Evolutionary conservation across 2,888 invertebrate genomes (phyloP).

Genomic region (Aromia moschata): DNA sequence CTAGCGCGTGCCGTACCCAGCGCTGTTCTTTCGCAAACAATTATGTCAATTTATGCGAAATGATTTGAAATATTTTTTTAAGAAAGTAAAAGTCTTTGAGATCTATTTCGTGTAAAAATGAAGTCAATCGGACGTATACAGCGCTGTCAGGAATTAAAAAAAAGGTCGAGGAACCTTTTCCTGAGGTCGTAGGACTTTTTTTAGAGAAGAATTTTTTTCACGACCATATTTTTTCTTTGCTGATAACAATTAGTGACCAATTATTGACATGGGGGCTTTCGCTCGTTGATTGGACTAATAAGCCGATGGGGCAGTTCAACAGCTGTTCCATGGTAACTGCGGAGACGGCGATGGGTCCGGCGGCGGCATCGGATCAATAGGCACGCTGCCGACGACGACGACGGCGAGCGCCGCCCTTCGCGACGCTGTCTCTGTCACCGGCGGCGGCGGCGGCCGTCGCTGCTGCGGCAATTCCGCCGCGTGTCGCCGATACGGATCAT

Average conservation of each 20-base stretch:
- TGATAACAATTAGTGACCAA: no score
- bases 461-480: conserved; percentile 4
- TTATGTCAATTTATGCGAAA: no score
- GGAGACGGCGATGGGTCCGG: conserved; percentile 37
- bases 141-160: no score
- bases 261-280: no score
- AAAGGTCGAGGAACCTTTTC: no score
- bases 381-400: conserved; percentile 13
- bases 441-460: background rate
- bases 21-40: no score
- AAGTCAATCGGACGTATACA: no score
- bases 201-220: background rate
- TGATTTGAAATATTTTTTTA: no score
- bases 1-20: no score
- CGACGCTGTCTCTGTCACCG: conserved; percentile 9
- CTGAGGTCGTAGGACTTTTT: background rate
- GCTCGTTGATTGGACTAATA: no score
- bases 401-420: conserved; percentile 9
- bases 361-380: conserved; percentile 47
- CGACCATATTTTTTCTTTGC: background rate
- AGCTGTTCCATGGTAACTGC: conserved; percentile 34
- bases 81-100: no score
- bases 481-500: conserved; percentile 7
- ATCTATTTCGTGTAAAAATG: no score
- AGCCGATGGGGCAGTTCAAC: conserved; percentile 22